Conservation (phyloP, 2,797 vertebrate species). For the Hypotaenidia okinawae region DNA sequence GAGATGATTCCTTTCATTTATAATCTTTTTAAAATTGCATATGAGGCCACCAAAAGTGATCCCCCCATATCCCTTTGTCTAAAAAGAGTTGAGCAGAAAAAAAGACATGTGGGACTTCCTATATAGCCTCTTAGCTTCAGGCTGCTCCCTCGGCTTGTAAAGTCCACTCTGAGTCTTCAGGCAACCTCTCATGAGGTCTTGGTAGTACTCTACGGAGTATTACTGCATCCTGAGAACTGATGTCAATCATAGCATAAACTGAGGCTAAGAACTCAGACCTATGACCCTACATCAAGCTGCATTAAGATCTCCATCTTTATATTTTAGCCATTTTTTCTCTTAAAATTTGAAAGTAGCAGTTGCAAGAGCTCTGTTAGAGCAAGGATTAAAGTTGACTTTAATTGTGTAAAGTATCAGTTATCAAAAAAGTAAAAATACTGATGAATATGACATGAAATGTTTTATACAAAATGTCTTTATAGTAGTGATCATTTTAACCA, state of each 20-base stretch:
- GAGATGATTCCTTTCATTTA: background rate
- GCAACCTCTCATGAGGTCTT: background rate
- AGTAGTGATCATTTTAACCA: constrained; percentile 10
- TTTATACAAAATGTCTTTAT: constrained; percentile 2
- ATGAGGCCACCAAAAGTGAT: fast-evolving
- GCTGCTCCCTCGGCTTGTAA: background rate
- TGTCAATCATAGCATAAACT: background rate
- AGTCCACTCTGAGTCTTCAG: background rate
- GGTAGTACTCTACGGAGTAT: background rate
- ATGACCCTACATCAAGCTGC: background rate
- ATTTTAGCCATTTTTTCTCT: background rate
- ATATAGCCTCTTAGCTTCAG: background rate
- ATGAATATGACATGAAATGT: constrained; percentile 20
- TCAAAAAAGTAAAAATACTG: constrained; percentile 8
- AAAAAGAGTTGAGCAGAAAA: background rate
- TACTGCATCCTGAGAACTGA: background rate
- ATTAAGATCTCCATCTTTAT: background rate
- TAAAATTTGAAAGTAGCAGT: background rate
- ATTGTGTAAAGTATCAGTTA: background rate
- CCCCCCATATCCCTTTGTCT: background rate
- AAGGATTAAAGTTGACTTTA: background rate
- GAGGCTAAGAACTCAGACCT: background rate
- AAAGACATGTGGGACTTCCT: background rate
- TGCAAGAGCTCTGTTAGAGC: background rate
- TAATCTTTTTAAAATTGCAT: background rate